Evolutionary conservation across 1,140 invertebrate species (phyloP).

Genomic region (Ostrea denselamellosa): DNA sequence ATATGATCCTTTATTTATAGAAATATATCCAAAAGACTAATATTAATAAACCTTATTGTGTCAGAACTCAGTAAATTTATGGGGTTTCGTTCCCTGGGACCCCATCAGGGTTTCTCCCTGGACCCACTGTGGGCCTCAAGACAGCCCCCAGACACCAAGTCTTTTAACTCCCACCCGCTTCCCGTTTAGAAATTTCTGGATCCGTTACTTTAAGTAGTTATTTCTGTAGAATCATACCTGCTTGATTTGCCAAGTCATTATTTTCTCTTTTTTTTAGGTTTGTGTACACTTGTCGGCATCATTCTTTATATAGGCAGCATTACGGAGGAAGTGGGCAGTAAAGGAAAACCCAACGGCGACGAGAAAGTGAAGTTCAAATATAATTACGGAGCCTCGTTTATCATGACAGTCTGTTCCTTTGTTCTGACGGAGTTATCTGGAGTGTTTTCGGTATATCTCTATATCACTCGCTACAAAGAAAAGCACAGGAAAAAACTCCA

Average conservation of each 20-base stretch:
- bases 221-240: too few species aligned
- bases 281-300: slow-evolving; percentile 76
- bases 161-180: too few species aligned
- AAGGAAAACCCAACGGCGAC: slow-evolving; percentile 67
- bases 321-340: slow-evolving; percentile 77
- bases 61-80: too few species aligned
- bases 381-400: slow-evolving; percentile 77
- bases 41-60: too few species aligned
- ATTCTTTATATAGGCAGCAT: slow-evolving; percentile 78
- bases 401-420: slow-evolving; percentile 77
- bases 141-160: too few species aligned
- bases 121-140: too few species aligned
- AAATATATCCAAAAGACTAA: too few species aligned
- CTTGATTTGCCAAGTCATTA: background rate
- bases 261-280: slow-evolving; percentile 64
- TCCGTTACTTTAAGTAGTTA: too few species aligned
- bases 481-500: slow-evolving; percentile 75
- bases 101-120: too few species aligned
- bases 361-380: slow-evolving; percentile 74
- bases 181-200: too few species aligned
- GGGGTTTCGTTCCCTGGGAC: too few species aligned
- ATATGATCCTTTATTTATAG: too few species aligned
- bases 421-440: slow-evolving; percentile 76
- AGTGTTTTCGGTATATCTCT: slow-evolving; percentile 78
- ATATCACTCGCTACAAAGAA: slow-evolving; percentile 77